Base-by-base conservation (phyloP, 2,888 invertebrate genomes). In the Scaptomyza flava region DNA sequence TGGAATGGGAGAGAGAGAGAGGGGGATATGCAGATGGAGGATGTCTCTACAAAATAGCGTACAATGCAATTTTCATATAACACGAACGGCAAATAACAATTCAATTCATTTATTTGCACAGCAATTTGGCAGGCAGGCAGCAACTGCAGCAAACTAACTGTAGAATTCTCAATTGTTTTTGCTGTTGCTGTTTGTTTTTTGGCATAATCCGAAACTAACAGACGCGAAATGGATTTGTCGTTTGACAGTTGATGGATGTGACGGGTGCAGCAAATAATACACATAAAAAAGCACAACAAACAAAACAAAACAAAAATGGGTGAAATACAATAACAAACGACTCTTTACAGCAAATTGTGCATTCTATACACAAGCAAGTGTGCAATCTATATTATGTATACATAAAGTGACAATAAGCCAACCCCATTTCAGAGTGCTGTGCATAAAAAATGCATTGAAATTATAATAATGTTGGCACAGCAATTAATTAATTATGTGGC, bases 21-120 rank as follows among this genome's bases (percentile, higher is more conserved):
- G 20, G 36, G 9, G 20, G 23, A 11, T 23, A 51, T 51, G 9
- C 14, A 11, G 7, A 31, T 4, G 17, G 42, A 30, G 11, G 36
- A 54, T 23, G 48, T 34, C 47, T 41, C 54, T 17, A 17, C 20
- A 54, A 60, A 71, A 67, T 71, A 61, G 8, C 58, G 53, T 67
- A 68, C 72, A 72, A 72, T 77, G 83, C 79, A 70, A 82, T 81
- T 82, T 69, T 72, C 70, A 68, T 79, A 79, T 81, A 83, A 77
- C 82, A 83, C 77, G 83, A 83, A 79, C 68, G 62, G 79, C 68
- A 83, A 86, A 86, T 79, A 86, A 83, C 83, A 79, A 86, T 86
- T 86, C 81, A 83, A 83, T 86, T 83, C 77, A 79, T 83, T 83
- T 86, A 81, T 83, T 83, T 86, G 70, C 72, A 66, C 74, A 77